phyloP scores from a whole-genome alignment of 2,888 invertebrate genomes.

The Lasius fuliginosus region DNA sequence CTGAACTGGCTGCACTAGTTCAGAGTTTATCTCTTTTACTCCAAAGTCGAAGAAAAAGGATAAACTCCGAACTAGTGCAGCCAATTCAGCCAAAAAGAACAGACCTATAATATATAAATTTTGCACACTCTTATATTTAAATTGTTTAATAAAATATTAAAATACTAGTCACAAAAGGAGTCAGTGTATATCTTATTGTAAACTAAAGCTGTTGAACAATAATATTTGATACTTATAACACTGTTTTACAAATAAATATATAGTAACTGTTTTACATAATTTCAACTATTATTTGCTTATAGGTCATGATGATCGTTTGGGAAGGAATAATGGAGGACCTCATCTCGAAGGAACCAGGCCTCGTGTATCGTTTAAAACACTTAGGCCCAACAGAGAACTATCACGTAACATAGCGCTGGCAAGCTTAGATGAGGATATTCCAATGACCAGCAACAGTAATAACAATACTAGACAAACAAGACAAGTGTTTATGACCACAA shows the following conservation, averaged over 20 bases:
- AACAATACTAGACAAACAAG: conserved; percentile 76
- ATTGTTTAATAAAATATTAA: background rate
- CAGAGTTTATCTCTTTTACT: too few species aligned
- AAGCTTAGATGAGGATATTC: conserved; percentile 80
- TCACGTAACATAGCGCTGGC: conserved; percentile 64
- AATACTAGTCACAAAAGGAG: background rate
- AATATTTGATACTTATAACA: background rate
- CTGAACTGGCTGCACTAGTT: too few species aligned
- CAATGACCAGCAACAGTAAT: conserved; percentile 77
- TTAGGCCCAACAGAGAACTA: conserved; percentile 65
- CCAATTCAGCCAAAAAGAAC: too few species aligned
- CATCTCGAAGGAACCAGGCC: conserved; percentile 69
- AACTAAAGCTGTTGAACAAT: background rate
- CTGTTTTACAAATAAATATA: background rate
- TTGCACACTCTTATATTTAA: background rate
- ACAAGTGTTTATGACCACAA: conserved; percentile 62
- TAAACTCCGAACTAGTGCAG: too few species aligned
- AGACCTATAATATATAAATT: background rate
- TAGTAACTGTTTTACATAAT: background rate
- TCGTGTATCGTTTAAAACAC: conserved; percentile 81
- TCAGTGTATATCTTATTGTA: background rate
- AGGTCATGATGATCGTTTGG: conserved; percentile 81
- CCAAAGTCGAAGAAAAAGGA: too few species aligned
- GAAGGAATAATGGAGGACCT: conserved; percentile 60
- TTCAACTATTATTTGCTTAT: background rate